Percentiles rank a stretch among this genome's conserved stretches.
Evolutionary conservation across 2,797 vertebrate species (phyloP).

Genomic region (Babyrousa celebensis): DNA sequence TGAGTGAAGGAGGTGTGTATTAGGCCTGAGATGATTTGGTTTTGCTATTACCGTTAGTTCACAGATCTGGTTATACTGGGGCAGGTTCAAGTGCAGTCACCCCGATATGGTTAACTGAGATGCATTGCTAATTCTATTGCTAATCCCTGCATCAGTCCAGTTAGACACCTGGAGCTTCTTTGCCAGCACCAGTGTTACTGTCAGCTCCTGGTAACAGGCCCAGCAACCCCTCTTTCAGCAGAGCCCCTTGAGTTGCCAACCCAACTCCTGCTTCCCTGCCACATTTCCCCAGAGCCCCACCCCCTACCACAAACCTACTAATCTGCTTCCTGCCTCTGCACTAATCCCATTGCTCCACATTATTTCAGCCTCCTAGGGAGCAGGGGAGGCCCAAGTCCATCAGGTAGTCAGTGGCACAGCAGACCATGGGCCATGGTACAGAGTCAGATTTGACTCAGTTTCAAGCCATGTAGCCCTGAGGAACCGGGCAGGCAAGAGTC

Average conservation of each 20-base stretch:
- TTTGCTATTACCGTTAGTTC: not conserved
- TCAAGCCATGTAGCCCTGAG: not conserved
- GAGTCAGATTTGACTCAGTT: not conserved
- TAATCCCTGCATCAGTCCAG: not conserved
- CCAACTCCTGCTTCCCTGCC: not conserved
- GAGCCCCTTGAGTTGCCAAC: not conserved
- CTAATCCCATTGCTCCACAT: not conserved
- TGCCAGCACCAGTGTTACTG: not conserved
- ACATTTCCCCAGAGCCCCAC: too few species aligned
- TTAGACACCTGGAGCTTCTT: not conserved
- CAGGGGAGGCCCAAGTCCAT: accelerated
- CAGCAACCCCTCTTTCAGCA: not conserved
- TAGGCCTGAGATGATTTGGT: not conserved
- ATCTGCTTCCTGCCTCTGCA: not conserved
- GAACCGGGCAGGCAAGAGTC: not conserved
- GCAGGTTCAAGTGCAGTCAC: too few species aligned
- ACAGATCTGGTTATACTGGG: not conserved
- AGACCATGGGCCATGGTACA: not conserved
- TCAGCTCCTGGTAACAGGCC: not conserved
- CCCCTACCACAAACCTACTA: not conserved
- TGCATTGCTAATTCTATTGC: not conserved
- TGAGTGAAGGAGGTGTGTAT: not conserved
- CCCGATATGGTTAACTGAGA: not conserved
- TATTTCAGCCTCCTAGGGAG: not conserved
- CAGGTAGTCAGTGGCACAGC: too few species aligned